phyloP scores from a whole-genome alignment of 35 echinoderm and acorn worm genomes.

The Ophioderma brevispina region DNA sequence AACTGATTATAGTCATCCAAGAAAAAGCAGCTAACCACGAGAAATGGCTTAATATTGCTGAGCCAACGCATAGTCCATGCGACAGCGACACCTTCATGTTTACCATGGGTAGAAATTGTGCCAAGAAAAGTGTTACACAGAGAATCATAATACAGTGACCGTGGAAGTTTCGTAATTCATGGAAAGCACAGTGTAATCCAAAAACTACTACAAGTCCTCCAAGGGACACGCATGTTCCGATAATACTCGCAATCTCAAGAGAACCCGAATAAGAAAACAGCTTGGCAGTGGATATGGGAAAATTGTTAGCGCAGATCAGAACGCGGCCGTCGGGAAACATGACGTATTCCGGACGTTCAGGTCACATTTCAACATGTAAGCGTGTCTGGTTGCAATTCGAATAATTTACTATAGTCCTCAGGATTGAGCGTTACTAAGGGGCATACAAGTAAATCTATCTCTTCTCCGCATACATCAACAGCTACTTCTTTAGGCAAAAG shows the following conservation, averaged over 20 bases:
- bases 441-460: neutral
- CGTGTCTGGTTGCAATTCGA: neutral
- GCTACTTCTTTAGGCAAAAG: neutral
- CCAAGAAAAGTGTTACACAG: neutral
- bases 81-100: neutral
- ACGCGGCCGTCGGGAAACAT: neutral
- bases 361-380: neutral
- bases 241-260: neutral
- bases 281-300: neutral
- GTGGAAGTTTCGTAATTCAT: neutral
- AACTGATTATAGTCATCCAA: neutral
- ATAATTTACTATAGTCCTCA: neutral
- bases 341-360: neutral
- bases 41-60: neutral
- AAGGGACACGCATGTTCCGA: neutral
- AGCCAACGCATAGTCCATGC: neutral
- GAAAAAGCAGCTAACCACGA: constrained; percentile 6
- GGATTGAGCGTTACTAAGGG: neutral
- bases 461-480: neutral
- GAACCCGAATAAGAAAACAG: neutral
- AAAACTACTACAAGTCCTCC: neutral
- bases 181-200: neutral
- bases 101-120: neutral
- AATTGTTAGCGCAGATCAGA: neutral
- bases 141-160: neutral